Evolutionary conservation across 2,888 invertebrate species (phyloP), one percentile per base, ranked within the genome.

Genomic region (Synanthedon andrenaeformis): DNA sequence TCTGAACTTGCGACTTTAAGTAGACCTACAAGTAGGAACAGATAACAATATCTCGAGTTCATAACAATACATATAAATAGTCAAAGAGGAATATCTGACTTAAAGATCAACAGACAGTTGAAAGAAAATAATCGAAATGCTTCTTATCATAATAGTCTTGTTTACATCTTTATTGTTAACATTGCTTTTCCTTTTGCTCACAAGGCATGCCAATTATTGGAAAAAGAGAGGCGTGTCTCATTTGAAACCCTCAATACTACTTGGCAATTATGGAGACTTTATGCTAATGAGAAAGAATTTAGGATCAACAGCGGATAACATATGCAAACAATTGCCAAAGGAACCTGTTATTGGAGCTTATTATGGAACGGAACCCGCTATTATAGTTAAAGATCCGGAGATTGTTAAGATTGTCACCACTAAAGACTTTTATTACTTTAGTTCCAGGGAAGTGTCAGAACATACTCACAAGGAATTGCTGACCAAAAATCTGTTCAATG

Each of bases 381-480:
- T 59, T 0, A 54, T 60, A 6, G n/a, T 57, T 1, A 45, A 51
- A 12, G 56, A 57, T 41, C 56, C 75, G 1, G 70, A 75, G 2
- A 45, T 79, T 3, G 59, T 82, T 14, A 82, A 78, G 51, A 59
- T 70, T 0, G 63, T 82, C 4, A 57, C 74, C 55, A 70, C 74
- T 0, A 79, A 78, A 53, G 79, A 82, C 51, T 81, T 76, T 59
- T 78, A 76, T 55, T 78, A 67, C 65, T 82, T 81, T 61, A 79
- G 64, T 53, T 68, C 74, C 17, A 67, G 81, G 45, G 81, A 80
- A 57, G 54, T 70, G 0, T 62, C 72, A 0, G 67, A 68, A 0
- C 73, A 77, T 51, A 55, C 60, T 0, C 53, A 74, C 19, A 69
- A 58, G 4, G 83, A 83, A 58, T 41, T 60, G 1, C 19, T 73